phyloP scores from a whole-genome alignment of 2,113 vertebrate species.

The Corapipo altera region DNA sequence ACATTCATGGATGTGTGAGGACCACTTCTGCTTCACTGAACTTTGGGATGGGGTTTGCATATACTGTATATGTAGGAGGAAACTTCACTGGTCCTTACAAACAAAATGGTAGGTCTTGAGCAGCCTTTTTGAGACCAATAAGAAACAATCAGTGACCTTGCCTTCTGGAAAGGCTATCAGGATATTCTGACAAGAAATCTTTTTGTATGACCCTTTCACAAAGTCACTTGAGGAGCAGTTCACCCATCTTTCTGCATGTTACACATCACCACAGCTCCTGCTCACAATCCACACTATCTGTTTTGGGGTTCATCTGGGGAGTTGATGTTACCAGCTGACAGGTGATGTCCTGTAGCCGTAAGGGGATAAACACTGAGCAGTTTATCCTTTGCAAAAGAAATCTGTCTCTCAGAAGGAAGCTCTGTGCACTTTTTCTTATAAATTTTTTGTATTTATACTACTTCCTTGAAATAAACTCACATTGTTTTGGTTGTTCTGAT shows the following conservation, averaged over 20 bases:
- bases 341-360: background rate
- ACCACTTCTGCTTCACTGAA: background rate
- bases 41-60: background rate
- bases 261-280: background rate
- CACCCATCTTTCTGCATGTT: background rate
- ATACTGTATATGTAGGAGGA: background rate
- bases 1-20: background rate
- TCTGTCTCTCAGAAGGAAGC: background rate
- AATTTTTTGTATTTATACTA: background rate
- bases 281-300: background rate
- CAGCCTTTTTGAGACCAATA: background rate
- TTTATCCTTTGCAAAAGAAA: background rate
- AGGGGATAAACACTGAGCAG: rapidly evolving
- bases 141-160: background rate
- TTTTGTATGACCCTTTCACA: background rate
- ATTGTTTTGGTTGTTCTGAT: background rate
- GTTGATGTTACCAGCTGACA: background rate
- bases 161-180: background rate
- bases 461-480: background rate
- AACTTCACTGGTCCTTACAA: background rate
- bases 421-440: background rate
- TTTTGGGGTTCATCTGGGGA: background rate
- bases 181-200: background rate
- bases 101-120: background rate
- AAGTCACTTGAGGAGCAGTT: background rate